phyloP scores from a whole-genome alignment of 2,888 invertebrate species.

The Phragmatobia fuliginosa region DNA sequence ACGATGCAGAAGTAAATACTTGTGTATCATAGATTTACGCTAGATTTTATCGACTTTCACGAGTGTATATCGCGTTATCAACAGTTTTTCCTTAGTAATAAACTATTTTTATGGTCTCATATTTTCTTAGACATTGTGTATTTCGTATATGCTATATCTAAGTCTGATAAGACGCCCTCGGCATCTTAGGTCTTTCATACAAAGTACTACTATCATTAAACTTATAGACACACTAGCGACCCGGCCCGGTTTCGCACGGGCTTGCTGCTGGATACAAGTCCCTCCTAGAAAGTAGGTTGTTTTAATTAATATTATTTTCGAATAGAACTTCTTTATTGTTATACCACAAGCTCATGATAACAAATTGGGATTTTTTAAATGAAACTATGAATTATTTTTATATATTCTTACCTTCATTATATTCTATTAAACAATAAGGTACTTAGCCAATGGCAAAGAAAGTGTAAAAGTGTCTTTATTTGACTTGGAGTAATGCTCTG shows the following conservation, averaged over 20 bases:
- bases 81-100: neutral
- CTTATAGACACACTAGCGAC: neutral
- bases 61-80: neutral
- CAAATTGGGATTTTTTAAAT: neutral
- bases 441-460: neutral
- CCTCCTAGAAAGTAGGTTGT: too few relatives aligned
- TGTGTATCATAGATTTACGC: neutral
- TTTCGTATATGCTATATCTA: neutral
- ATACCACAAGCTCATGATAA: neutral
- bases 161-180: neutral
- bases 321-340: neutral
- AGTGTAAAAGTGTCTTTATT: neutral
- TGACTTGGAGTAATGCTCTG: neutral
- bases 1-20: too few relatives aligned
- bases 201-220: too few relatives aligned
- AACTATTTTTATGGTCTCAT: slow-evolving; percentile 2
- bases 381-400: neutral
- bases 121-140: neutral
- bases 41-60: neutral
- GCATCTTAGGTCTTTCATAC: neutral
- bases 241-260: too few relatives aligned
- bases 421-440: neutral
- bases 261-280: too few relatives aligned
- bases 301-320: too few relatives aligned
- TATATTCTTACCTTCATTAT: neutral